These are phyloP conservation scores for Botia kubotai DNA, from an alignment of 2,797 vertebrate genomes.

Conservation along the genomic window DNA sequence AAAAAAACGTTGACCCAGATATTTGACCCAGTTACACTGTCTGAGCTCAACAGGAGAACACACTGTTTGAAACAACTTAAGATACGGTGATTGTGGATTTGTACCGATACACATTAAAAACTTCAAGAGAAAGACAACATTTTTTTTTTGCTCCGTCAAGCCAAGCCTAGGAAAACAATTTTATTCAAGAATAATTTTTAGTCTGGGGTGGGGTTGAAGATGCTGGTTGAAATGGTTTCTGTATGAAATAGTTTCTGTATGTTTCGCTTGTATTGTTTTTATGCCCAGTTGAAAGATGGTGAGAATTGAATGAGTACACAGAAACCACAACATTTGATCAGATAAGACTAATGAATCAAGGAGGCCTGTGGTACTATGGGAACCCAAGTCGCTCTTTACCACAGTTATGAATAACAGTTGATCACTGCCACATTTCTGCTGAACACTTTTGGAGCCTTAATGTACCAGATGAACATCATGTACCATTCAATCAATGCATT, in stretches of 20 bases:
- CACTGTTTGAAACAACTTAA: not conserved
- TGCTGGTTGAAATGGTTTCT: constrained; percentile 28
- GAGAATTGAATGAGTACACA: not conserved
- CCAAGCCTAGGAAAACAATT: constrained; percentile 25
- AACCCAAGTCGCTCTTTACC: not conserved
- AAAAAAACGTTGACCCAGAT: not conserved
- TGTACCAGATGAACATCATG: constrained; percentile 25
- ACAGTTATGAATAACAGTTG: constrained; percentile 16
- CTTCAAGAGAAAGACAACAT: constrained; percentile 14
- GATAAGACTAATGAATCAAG: constrained; percentile 1
- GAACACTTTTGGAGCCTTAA: constrained; percentile 4
- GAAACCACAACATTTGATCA: constrained; percentile 8
- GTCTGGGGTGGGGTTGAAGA: not conserved
- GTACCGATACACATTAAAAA: constrained; percentile 26
- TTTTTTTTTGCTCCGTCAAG: constrained; percentile 10
- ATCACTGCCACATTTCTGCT: constrained; percentile 32
- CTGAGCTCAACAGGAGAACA: not conserved
- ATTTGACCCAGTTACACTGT: not conserved
- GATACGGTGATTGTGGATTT: constrained; percentile 28
- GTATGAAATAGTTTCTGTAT: not conserved
- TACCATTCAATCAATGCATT: constrained; percentile 19
- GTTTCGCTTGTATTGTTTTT: not conserved
- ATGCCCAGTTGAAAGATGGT: not conserved
- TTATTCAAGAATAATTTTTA: constrained; percentile 11
- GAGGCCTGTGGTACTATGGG: constrained; percentile 19